Percentiles rank a stretch among this genome's conserved stretches.
Conservation (phyloP, 2,797 vertebrate species). For the Coracias cyanogaster region DNA sequence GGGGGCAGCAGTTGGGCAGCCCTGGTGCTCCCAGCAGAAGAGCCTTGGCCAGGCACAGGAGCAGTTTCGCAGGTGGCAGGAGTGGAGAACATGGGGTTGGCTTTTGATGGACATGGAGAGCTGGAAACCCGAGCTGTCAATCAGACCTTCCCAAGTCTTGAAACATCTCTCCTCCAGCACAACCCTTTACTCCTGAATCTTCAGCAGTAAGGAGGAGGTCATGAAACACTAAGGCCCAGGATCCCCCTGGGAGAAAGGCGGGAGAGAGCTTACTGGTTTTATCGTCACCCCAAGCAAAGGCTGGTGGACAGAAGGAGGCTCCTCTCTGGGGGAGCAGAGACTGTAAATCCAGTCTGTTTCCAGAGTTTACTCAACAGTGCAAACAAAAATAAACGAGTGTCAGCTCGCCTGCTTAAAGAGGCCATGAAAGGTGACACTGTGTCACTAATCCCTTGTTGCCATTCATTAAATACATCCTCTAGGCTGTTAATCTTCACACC, state of each 20-base stretch:
- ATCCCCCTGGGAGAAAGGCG: neutral
- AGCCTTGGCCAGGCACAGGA: neutral
- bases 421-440: conserved; percentile 75
- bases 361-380: conserved; percentile 79
- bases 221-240: neutral
- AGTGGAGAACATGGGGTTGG: neutral
- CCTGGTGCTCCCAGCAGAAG: neutral
- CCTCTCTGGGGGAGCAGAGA: conserved; percentile 32
- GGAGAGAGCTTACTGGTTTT: neutral
- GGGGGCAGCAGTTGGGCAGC: neutral
- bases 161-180: neutral
- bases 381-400: conserved; percentile 82
- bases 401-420: conserved; percentile 66
- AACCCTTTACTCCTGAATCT: neutral
- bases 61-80: neutral
- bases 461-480: conserved; percentile 79
- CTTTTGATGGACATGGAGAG: neutral
- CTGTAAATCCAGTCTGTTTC: conserved; percentile 72
- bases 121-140: neutral
- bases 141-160: neutral
- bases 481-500: conserved; percentile 80
- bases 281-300: neutral
- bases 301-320: conserved; percentile 40
- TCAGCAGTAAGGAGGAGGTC: neutral
- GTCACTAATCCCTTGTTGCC: conserved; percentile 78